Evolutionary conservation across 2,888 invertebrate species (phyloP), one percentile per base, ranked within the genome.

Genomic region (Ophion costatus): DNA sequence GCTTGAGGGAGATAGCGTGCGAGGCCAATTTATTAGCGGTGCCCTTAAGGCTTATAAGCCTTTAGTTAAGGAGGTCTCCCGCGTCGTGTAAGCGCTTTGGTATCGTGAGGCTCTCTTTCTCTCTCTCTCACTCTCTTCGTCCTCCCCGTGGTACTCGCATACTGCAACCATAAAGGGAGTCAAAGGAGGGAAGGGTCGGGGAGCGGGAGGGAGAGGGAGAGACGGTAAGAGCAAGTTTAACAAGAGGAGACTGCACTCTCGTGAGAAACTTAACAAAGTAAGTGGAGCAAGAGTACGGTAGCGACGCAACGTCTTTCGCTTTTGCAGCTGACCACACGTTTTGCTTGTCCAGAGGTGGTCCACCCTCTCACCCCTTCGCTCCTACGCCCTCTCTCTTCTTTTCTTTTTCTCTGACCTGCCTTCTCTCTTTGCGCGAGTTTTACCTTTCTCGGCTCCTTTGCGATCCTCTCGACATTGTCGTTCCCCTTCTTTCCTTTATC

Each of bases 21-120:
- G 76, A 76, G 76, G 90, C 91, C 92, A 92, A 92, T 92, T 92
- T 92, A 92, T 92, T 92, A 92, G 91, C 89, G 88, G 85, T 91
- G 90, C 90, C 91, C 91, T 91, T 91, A 84, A 86, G 82, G 85
- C 79, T 82, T 82, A 80, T 80, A 80, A 90, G 92, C 90, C 91
- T 90, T 74, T 89, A 90, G 90, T 90, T 90, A 90, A 92, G 89
- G 88, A 85, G 89, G 88, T 88, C 88, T 88, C 89, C 89, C 84
- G 89, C 83, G 87, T 88, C 86, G 88, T 88, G 86, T 86, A 86
- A 83, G 83, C 74, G 75, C 74, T 77, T 61, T 78, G 79, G 64
- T 71, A 64, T 71, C 70, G 80, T 81, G 77, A 83, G 76, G 84
- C 83, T 80, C 86, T 71, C 80, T 66, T 70, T 51, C 45, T 22